Conservation (phyloP, 2,797 vertebrate genomes). For the Chaenodraco wilsoni region DNA sequence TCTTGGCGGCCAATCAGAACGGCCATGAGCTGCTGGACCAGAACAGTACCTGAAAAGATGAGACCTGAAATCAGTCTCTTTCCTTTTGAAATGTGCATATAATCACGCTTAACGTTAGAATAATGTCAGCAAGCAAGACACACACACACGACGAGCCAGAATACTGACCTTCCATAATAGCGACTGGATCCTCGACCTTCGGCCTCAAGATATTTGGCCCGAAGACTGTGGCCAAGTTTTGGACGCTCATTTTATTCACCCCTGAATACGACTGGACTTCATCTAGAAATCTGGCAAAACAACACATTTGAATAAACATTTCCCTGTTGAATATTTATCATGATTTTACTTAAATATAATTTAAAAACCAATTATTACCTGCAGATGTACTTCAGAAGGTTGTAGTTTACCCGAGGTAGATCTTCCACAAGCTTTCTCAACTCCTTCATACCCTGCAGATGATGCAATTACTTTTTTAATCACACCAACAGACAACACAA, state of each 20-base stretch:
- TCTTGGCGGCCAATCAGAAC: slow-evolving; percentile 93
- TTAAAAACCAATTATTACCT: slow-evolving; percentile 81
- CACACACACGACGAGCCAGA: rapidly evolving
- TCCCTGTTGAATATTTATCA: neutral
- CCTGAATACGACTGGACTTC: slow-evolving; percentile 97
- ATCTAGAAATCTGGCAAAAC: slow-evolving; percentile 91
- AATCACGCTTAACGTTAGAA: neutral
- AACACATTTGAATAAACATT: neutral
- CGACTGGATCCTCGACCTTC: slow-evolving; percentile 95
- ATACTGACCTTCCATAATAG: slow-evolving; percentile 95
- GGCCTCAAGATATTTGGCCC: slow-evolving; percentile 96
- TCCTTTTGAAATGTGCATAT: neutral
- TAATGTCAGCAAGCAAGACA: neutral
- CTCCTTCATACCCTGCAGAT: slow-evolving; percentile 90
- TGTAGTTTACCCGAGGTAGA: slow-evolving; percentile 95
- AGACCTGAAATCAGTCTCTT: slow-evolving; percentile 8
- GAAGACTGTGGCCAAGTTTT: slow-evolving; percentile 97
- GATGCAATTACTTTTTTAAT: slow-evolving; percentile 4
- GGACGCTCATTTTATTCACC: slow-evolving; percentile 98
- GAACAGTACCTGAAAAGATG: slow-evolving; percentile 88
- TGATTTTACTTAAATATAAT: neutral
- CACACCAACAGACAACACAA: neutral
- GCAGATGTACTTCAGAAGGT: slow-evolving; percentile 97
- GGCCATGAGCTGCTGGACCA: slow-evolving; percentile 98
- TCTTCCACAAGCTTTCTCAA: slow-evolving; percentile 90